Conservation (phyloP, 2,113 vertebrate genomes). For the Prionailurus bengalensis region DNA sequence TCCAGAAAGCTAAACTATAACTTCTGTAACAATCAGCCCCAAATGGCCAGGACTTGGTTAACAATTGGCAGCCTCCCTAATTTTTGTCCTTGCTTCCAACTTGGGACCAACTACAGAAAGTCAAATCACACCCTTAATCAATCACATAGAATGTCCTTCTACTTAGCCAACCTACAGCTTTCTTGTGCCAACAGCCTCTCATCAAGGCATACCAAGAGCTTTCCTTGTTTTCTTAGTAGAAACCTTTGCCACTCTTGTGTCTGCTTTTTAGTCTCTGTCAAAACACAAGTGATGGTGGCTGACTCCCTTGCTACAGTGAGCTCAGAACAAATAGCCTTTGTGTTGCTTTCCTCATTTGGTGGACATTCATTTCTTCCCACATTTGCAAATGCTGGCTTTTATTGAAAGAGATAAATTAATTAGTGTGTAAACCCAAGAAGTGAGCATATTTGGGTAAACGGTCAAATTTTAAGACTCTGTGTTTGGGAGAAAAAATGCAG, state of each 20-base stretch:
- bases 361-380: not conserved
- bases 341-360: not conserved
- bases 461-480: not conserved
- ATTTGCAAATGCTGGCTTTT: not conserved
- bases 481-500: not conserved
- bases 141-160: not conserved
- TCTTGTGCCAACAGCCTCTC: not conserved
- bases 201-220: not conserved
- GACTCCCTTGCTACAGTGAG: not conserved
- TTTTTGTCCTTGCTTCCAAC: not conserved
- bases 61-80: not conserved
- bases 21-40: not conserved
- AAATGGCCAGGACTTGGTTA: not conserved
- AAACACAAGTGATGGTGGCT: not conserved
- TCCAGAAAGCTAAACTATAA: not conserved
- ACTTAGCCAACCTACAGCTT: not conserved
- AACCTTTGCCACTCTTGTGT: not conserved
- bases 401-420: slow-evolving; percentile 23
- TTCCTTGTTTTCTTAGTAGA: not conserved
- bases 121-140: not conserved
- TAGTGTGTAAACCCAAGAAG: not conserved
- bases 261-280: not conserved
- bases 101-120: not conserved
- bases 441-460: not conserved
- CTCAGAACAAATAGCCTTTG: not conserved